Evolutionary conservation across 2,888 invertebrate species (phyloP).

Genomic region (Drosophila pegasa): DNA sequence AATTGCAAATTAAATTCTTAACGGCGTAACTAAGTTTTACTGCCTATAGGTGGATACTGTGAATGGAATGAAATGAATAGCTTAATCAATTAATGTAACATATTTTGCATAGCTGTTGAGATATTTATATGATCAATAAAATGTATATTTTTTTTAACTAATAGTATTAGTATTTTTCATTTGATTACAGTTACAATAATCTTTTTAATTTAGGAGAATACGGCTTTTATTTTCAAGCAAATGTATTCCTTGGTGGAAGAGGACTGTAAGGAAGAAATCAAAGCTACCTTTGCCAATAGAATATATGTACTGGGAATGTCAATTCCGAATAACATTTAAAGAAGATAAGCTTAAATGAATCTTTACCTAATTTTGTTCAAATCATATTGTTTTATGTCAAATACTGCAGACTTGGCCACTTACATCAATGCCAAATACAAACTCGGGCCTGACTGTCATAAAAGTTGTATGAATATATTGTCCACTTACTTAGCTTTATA

Average conservation of each 20-base stretch:
- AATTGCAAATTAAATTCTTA: background rate
- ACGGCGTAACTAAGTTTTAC: background rate
- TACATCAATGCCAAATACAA: constrained; percentile 7
- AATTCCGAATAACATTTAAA: background rate
- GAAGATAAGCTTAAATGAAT: background rate
- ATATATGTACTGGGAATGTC: background rate
- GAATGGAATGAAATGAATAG: background rate
- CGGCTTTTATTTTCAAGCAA: too few relatives aligned
- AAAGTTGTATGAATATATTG: constrained; percentile 16
- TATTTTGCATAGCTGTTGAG: background rate
- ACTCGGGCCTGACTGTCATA: constrained; percentile 13
- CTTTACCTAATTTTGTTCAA: background rate
- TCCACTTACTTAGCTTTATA: constrained; percentile 42
- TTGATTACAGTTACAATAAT: too few relatives aligned
- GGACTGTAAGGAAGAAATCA: too few relatives aligned
- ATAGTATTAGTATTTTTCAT: background rate
- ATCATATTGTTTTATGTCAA: background rate
- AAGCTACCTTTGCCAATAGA: too few relatives aligned
- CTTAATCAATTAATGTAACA: background rate
- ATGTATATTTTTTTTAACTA: background rate
- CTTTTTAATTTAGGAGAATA: too few relatives aligned
- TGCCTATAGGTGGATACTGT: background rate
- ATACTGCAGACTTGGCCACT: background rate
- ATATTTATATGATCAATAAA: background rate
- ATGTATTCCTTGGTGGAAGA: too few relatives aligned